Conservation (phyloP, 2,113 vertebrate genomes). For the Hydrolagus affinis region DNA sequence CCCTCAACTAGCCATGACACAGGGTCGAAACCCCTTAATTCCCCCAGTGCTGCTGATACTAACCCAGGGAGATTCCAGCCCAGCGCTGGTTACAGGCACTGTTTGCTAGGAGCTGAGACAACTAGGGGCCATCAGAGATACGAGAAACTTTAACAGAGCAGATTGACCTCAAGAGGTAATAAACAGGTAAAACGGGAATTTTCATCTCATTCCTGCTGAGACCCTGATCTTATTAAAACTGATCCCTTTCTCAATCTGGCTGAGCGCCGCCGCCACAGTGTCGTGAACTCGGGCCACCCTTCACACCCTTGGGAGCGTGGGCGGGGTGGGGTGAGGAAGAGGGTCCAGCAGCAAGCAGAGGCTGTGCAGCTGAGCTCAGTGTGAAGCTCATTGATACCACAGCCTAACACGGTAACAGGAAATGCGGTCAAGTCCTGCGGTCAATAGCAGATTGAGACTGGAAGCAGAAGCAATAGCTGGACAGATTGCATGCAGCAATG, state of each 20-base stretch:
- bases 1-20: too few species aligned
- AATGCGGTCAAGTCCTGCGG: too few species aligned
- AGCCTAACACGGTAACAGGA: too few species aligned
- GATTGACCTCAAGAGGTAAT: conserved; percentile 55
- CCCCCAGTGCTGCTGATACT: not conserved
- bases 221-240: conserved; percentile 69
- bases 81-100: conserved; percentile 3
- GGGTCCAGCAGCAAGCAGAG: too few species aligned
- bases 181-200: conserved; percentile 60
- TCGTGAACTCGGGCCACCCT: not conserved
- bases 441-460: too few species aligned
- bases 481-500: too few species aligned
- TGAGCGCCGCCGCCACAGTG: too few species aligned
- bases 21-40: too few species aligned
- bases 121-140: conserved; percentile 40
- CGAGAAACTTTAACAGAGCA: conserved; percentile 38
- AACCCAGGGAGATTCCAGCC: not conserved
- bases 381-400: too few species aligned
- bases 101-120: conserved; percentile 33
- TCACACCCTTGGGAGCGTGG: not conserved
- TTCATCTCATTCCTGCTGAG: conserved; percentile 66
- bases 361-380: too few species aligned
- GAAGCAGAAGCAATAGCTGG: too few species aligned
- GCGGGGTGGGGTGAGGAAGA: not conserved
- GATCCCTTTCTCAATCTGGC: too few species aligned